Conservation (phyloP, 2,113 vertebrate species). For the Cyprinodon brontotheroides region DNA sequence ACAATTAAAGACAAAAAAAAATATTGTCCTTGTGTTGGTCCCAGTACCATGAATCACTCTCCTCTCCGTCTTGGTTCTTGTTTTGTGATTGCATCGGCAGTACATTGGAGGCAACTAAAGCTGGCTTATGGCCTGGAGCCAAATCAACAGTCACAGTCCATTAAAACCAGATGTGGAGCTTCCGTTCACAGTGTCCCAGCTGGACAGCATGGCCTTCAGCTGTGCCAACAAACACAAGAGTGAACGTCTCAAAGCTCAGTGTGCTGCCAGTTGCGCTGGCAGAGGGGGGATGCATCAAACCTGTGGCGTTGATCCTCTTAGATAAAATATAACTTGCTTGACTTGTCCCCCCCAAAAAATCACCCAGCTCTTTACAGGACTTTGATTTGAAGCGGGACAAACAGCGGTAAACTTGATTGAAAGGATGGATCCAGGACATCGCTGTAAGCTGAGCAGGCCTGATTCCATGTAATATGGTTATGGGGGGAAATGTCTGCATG, state of each 20-base stretch:
- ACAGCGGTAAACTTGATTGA: constrained; percentile 6
- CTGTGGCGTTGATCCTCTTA: not conserved
- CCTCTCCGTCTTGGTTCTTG: constrained; percentile 14
- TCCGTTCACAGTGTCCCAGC: constrained; percentile 22
- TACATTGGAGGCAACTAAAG: not conserved
- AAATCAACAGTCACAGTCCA: not conserved
- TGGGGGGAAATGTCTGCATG: not conserved
- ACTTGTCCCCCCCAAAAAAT: no score
- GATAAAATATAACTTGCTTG: no score
- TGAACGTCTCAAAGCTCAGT: not conserved
- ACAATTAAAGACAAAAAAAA: not conserved
- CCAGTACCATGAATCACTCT: constrained; percentile 27
- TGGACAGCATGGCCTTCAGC: not conserved
- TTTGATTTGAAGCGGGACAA: constrained; percentile 23
- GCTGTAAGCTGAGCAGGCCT: not conserved
- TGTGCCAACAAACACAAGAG: constrained; percentile 17
- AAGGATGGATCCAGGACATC: constrained; percentile 8
- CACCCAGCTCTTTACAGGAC: not conserved
- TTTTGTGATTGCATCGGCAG: not conserved
- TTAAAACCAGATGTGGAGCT: constrained; percentile 38
- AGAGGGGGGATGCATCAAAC: not conserved
- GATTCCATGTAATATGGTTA: not conserved
- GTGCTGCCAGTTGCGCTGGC: constrained; percentile 7
- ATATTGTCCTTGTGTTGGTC: constrained; percentile 11
- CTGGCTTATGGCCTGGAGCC: not conserved